Evolutionary conservation across 2,888 invertebrate genomes (phyloP).

Genomic region (Dolomedes plantarius): DNA sequence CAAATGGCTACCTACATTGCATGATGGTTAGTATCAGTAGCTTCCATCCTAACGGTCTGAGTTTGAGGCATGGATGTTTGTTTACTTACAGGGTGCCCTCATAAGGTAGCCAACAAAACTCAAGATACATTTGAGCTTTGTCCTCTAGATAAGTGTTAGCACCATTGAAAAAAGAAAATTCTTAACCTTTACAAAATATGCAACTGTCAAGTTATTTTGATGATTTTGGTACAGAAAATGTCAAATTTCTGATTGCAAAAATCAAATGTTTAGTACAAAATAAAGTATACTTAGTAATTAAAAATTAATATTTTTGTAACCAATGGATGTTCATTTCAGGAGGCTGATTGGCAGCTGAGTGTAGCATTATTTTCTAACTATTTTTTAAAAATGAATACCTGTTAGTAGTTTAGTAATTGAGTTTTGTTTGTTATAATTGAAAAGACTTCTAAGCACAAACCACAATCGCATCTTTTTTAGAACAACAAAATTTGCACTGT

Average conservation of each 20-base stretch:
- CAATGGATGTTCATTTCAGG: slow-evolving; percentile 1
- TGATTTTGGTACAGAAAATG: background rate
- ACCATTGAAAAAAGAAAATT: too few species aligned
- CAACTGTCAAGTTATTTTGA: too few species aligned
- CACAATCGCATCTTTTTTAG: background rate
- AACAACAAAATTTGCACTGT: background rate
- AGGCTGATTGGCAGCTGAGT: background rate
- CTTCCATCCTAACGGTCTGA: too few species aligned
- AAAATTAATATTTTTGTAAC: background rate
- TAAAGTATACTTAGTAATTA: too few species aligned
- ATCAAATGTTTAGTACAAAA: background rate
- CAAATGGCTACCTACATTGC: too few species aligned
- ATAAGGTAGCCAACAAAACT: too few species aligned
- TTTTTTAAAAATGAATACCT: background rate
- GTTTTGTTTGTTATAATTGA: slow-evolving; percentile 4
- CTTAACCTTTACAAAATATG: too few species aligned
- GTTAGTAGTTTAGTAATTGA: background rate
- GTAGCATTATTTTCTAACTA: background rate
- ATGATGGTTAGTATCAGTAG: too few species aligned
- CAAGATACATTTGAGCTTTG: too few species aligned
- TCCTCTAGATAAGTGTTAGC: too few species aligned
- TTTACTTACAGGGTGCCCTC: too few species aligned
- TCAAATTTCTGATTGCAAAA: background rate
- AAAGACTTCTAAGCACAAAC: slow-evolving; percentile 4
- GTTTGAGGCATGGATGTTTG: too few species aligned